A percentile compares a stretch with the other conserved stretches of the same genome.
These are phyloP conservation scores for Melanostoma mellinum DNA, from an alignment of 2,888 invertebrate genomes.

Conservation along the genomic window DNA sequence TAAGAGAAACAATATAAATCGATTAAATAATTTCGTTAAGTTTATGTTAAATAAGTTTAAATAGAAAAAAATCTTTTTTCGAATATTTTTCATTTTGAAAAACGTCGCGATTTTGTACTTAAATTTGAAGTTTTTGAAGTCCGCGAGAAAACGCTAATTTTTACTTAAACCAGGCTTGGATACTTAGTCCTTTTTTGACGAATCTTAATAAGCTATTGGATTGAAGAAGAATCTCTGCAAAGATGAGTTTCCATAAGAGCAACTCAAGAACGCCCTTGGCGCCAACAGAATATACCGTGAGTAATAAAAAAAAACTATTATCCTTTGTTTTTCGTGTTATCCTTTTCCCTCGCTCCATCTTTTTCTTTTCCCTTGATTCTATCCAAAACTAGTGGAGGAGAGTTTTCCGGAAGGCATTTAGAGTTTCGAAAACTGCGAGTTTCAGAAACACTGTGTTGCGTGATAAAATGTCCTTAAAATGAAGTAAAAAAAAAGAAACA, in stretches of 20 bases:
- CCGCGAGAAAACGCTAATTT: not conserved
- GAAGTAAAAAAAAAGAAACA: not conserved
- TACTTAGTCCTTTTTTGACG: slow-evolving; percentile 26
- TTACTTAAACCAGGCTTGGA: slow-evolving; percentile 28
- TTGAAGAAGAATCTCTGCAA: slow-evolving; percentile 62
- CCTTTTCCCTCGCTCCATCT: not conserved
- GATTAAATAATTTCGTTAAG: too few relatives aligned
- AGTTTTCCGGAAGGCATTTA: slow-evolving; percentile 17
- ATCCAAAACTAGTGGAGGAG: slow-evolving; percentile 33
- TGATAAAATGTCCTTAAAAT: slow-evolving; percentile 53
- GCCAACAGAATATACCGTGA: slow-evolving; percentile 80
- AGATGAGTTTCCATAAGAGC: slow-evolving; percentile 82
- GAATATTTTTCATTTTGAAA: slow-evolving; percentile 14
- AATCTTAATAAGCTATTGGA: slow-evolving; percentile 24
- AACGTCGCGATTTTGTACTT: slow-evolving; percentile 31
- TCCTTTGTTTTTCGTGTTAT: slow-evolving; percentile 6
- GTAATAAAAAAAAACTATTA: slow-evolving; percentile 72
- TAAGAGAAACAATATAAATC: too few relatives aligned
- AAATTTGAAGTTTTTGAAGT: slow-evolving; percentile 21
- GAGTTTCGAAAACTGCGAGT: slow-evolving; percentile 25
- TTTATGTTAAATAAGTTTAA: slow-evolving; percentile 2
- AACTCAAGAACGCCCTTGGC: slow-evolving; percentile 81
- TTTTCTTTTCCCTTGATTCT: slow-evolving; percentile 5
- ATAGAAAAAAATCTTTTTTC: slow-evolving; percentile 38
- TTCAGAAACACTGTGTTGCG: slow-evolving; percentile 59